Percentiles rank a stretch among this genome's conserved stretches.
Conservation (phyloP, 2,113 vertebrate genomes). For the Prionailurus bengalensis region DNA sequence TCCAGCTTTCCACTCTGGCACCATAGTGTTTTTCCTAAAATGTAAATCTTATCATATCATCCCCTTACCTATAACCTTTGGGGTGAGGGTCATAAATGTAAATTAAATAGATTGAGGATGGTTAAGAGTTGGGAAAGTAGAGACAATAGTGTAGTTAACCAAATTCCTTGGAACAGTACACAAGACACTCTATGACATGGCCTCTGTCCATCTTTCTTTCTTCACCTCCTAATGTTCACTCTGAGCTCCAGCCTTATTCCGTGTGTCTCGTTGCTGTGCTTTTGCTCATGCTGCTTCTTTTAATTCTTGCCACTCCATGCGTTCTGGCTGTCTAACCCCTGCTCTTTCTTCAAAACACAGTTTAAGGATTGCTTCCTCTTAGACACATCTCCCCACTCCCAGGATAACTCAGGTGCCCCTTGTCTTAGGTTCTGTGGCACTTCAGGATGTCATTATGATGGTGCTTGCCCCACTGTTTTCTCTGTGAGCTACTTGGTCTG, state of each 20-base stretch:
- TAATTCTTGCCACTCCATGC: background rate
- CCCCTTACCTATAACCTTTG: background rate
- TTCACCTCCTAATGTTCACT: background rate
- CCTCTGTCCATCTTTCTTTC: background rate
- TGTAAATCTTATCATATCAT: background rate
- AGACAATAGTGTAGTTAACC: background rate
- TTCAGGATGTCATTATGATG: background rate
- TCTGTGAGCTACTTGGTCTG: background rate
- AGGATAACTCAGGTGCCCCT: background rate
- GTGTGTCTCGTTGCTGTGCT: background rate
- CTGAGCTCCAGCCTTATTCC: background rate
- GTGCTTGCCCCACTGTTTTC: background rate
- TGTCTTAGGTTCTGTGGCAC: background rate
- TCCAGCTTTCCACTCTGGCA: background rate
- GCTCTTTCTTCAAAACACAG: background rate
- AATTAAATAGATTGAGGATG: background rate
- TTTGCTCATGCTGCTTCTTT: background rate
- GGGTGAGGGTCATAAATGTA: background rate
- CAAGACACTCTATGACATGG: background rate
- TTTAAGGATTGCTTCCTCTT: background rate
- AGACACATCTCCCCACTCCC: background rate
- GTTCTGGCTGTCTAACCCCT: background rate
- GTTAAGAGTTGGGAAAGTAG: background rate
- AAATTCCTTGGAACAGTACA: background rate
- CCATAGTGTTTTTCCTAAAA: background rate